Conservation (phyloP, 2,797 vertebrate genomes). For the Urophycis tenuis region DNA sequence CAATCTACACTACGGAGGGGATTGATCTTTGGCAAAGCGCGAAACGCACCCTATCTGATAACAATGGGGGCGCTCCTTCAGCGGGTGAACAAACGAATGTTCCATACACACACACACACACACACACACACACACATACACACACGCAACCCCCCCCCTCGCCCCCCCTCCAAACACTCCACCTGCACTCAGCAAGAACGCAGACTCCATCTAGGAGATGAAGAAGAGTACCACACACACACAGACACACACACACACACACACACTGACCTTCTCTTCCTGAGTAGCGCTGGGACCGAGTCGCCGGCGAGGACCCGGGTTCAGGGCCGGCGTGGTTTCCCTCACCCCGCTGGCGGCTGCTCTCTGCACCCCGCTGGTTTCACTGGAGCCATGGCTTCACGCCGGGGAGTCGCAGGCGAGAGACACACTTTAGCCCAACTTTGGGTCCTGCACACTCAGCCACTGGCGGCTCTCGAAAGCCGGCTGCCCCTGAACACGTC, state of each 20-base stretch:
- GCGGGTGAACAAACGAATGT: neutral
- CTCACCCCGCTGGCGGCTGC: neutral
- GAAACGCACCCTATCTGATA: neutral
- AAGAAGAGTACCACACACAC: neutral
- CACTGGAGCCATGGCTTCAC: neutral
- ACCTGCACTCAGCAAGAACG: no score
- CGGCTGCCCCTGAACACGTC: neutral
- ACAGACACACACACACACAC: no score
- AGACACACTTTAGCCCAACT: neutral
- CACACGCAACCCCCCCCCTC: no score
- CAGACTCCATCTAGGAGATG: neutral
- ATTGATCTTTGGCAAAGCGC: neutral
- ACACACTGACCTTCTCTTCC: no score
- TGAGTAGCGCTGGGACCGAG: neutral
- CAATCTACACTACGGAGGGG: neutral
- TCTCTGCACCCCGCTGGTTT: neutral
- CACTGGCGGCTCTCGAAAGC: neutral
- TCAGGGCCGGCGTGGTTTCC: neutral
- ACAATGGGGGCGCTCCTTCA: neutral
- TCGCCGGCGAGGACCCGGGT: neutral
- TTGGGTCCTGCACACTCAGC: neutral
- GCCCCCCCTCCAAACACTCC: no score
- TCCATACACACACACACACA: neutral
- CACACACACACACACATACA: no score
- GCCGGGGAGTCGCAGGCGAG: neutral